Base-by-base conservation (phyloP, 2,797 vertebrate genomes). In the Molothrus ater region DNA sequence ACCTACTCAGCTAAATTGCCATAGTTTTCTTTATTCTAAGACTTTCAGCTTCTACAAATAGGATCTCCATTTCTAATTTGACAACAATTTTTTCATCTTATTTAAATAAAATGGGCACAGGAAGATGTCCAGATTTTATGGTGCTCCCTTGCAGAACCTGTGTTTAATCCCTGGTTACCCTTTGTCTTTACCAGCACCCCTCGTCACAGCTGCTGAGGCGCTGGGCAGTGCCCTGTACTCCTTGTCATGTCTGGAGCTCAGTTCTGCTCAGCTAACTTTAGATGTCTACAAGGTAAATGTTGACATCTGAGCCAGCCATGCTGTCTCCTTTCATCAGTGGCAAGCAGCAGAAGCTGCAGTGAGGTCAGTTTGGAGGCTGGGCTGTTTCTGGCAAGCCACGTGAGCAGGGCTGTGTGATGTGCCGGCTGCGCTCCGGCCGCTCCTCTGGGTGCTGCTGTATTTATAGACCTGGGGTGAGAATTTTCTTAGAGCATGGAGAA, bases 311-410 rank as follows among this genome's bases (percentile, higher is more conserved):
- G 88, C 88, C 82, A 45, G 86, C 63, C 83, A 16, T 60, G 86
- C 81, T 84, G 64, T 84, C 92, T 94, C 64, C 83, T 90, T 80
- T 86, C 93, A 87, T 53, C 94, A 87, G 80, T 70, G 83, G 93
- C 79, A 84, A 95, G 85, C 51, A 88, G 47, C 78, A 74, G 94
- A 45, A 88, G 34, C 86, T 70, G 5, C 70, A 70, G 92, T 43
- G 88, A 89, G 92, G 86, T 95, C 86, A 85, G 68, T 82, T 82
- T 64, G 48, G 79, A 29, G 28, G 5, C 73, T 31, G 78, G 31
- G 1, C 83, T 61, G 75, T 59, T 96, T 86, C 93, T 95, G 91
- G 86, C 64, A 73, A 85, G 88, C 75, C 88, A 32, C 5, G 42
- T 69, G 83, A 73, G 68, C 74, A 31, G 90, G 26, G 64, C 3